These are phyloP conservation scores for Trachemys scripta DNA, from an alignment of 2,113 vertebrate species.

Conservation along the genomic window DNA sequence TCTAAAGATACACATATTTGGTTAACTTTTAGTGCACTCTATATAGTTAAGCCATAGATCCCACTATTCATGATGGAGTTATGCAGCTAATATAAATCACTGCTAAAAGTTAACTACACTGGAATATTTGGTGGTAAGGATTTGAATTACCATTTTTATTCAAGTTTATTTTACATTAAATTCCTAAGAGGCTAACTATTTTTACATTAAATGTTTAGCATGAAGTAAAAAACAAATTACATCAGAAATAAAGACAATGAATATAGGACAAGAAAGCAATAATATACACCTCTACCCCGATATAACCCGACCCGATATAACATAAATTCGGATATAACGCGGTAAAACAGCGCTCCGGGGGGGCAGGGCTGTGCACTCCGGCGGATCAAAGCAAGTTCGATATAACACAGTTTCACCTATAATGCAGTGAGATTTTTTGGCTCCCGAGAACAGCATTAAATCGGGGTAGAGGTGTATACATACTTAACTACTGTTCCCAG, in stretches of 20 bases:
- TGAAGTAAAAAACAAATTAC: not conserved
- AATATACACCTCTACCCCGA: not conserved
- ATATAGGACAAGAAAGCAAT: not conserved
- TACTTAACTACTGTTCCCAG: not conserved
- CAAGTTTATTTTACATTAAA: not conserved
- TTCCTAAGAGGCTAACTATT: not conserved
- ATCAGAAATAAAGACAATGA: not conserved
- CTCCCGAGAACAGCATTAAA: too few relatives aligned
- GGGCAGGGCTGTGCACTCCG: too few relatives aligned
- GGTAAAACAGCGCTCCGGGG: too few relatives aligned
- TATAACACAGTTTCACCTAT: too few relatives aligned
- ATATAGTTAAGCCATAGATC: not conserved
- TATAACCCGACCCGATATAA: too few relatives aligned
- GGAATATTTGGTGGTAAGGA: not conserved
- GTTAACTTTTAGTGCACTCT: not conserved
- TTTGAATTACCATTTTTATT: not conserved
- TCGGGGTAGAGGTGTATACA: not conserved
- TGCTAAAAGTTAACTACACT: not conserved
- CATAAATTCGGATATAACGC: too few relatives aligned
- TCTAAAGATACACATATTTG: not conserved
- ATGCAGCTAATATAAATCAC: not conserved
- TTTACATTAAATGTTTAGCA: not conserved
- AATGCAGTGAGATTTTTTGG: too few relatives aligned
- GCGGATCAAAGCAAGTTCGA: too few relatives aligned
- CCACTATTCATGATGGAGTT: not conserved